Conservation (phyloP, 2,888 invertebrate genomes). For the Mimumesa dahlbomi region DNA sequence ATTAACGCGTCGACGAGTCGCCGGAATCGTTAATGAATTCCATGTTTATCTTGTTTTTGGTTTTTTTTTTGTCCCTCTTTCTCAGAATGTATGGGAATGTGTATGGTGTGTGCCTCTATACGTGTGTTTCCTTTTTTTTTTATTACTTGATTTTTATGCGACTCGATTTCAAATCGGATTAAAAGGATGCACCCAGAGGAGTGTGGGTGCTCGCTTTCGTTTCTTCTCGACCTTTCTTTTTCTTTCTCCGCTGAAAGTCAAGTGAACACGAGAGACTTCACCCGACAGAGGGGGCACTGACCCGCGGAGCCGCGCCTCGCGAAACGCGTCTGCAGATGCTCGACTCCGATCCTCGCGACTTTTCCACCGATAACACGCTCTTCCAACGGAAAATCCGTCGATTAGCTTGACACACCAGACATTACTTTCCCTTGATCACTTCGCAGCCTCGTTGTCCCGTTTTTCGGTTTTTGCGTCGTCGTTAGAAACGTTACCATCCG, state of each 20-base stretch:
- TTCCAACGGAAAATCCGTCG: too few relatives aligned
- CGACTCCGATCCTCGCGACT: constrained; percentile 23
- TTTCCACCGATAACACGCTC: constrained; percentile 27
- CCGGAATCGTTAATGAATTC: constrained; percentile 20
- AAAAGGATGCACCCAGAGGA: neutral
- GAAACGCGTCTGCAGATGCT: constrained; percentile 66
- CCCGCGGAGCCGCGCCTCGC: constrained; percentile 72
- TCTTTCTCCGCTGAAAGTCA: constrained; percentile 54
- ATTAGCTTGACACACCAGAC: too few relatives aligned
- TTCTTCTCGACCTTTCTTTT: neutral
- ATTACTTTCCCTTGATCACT: too few relatives aligned
- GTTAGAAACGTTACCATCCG: too few relatives aligned
- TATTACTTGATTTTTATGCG: neutral
- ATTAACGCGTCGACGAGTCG: constrained; percentile 11
- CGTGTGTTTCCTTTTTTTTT: neutral
- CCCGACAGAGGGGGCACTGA: constrained; percentile 72
- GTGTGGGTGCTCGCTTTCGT: constrained; percentile 7
- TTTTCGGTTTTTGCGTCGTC: too few relatives aligned
- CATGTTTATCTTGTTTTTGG: constrained; percentile 18
- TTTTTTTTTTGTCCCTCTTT: neutral
- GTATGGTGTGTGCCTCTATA: too few relatives aligned
- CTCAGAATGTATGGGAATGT: too few relatives aligned
- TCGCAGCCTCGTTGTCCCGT: too few relatives aligned
- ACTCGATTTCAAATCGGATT: constrained; percentile 1
- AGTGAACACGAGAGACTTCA: constrained; percentile 64